Percentiles rank a stretch among this genome's conserved stretches.
phyloP scores from a whole-genome alignment of 1,140 invertebrate genomes.

The Temnothorax longispinosus region DNA sequence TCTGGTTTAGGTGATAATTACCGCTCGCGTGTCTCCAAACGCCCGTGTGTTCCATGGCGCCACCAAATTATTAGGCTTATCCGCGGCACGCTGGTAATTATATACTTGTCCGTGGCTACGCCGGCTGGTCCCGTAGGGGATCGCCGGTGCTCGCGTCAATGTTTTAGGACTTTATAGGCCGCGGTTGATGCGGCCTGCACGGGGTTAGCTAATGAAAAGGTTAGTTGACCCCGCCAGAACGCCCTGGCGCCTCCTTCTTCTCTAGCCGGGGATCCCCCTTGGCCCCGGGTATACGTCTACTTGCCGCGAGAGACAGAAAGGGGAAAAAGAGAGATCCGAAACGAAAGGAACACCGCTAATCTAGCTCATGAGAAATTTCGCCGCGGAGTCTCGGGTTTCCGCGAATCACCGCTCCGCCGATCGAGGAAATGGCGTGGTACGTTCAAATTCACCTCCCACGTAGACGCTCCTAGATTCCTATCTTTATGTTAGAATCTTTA shows the following conservation, averaged over 20 bases:
- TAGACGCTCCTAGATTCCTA: conserved; percentile 62
- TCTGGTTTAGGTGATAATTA: conserved; percentile 73
- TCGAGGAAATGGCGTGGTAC: conserved; percentile 49
- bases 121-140: conserved; percentile 68
- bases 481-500: background rate
- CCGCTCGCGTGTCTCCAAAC: conserved; percentile 76
- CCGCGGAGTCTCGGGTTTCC: conserved; percentile 56
- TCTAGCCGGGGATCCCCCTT: conserved; percentile 59
- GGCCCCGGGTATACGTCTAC: conserved; percentile 39
- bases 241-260: conserved; percentile 83
- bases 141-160: conserved; percentile 80
- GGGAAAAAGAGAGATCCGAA: conserved; percentile 5
- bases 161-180: conserved; percentile 81
- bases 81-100: conserved; percentile 79
- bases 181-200: conserved; percentile 74
- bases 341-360: conserved; percentile 57
- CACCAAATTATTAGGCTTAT: conserved; percentile 83
- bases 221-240: conserved; percentile 85
- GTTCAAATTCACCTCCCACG: conserved; percentile 63
- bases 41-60: conserved; percentile 77
- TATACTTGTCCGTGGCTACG: conserved; percentile 67
- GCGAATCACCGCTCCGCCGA: conserved; percentile 63
- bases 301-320: conserved; percentile 27
- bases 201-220: conserved; percentile 85
- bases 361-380: conserved; percentile 71